Base-by-base conservation (phyloP, 2,888 invertebrate species). In the Cabera pusaria region DNA sequence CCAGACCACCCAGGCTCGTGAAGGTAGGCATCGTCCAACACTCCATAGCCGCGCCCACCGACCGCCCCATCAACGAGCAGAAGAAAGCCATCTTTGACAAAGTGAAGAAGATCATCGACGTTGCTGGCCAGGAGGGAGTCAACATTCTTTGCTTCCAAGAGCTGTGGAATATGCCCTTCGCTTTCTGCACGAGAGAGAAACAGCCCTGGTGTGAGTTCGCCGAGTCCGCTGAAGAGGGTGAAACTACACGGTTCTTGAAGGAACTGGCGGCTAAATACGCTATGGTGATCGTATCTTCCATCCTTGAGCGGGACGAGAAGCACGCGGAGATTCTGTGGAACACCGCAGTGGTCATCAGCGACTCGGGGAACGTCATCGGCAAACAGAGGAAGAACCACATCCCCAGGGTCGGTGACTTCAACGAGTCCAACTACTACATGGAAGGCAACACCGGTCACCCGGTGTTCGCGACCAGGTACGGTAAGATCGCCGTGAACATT, bases 111-210 rank as follows among this genome's bases (percentile, higher is more conserved):
- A 95, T 97, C n/a, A 93, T 97, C 14, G 92, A 93, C 43, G 92
- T 94, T 1, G 99, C 99, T 0, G 95, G 94, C 0, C 81, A 88
- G 28, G 94, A 93, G 50, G 93, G 94, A 1, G 98, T 97, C 26
- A 98, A 99, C 74, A 91, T 99, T 23, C 79, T 99, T 25, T 98
- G 98, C 68, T 93, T 98, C 64, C 99, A 99, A 83, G 99, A 99
- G 81, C 94, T 98, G 5, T 99, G 99, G 99, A 94, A 95, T 37
- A 99, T 99, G 99, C 99, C 99, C 0, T 99, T 99, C 85, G 98
- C 96, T 0, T 99, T 99, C 82, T 99, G 99, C 76, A 99, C 99
- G 0, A 91, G 99, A 20, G 98, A 98, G 84, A 98, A 97, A 72
- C 92, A 94, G 46, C 99, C 98, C 0, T 99, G 99, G 99, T 96